These are phyloP conservation scores for Cantharis lateralis DNA, from an alignment of 2,888 invertebrate genomes.

Conservation along the genomic window DNA sequence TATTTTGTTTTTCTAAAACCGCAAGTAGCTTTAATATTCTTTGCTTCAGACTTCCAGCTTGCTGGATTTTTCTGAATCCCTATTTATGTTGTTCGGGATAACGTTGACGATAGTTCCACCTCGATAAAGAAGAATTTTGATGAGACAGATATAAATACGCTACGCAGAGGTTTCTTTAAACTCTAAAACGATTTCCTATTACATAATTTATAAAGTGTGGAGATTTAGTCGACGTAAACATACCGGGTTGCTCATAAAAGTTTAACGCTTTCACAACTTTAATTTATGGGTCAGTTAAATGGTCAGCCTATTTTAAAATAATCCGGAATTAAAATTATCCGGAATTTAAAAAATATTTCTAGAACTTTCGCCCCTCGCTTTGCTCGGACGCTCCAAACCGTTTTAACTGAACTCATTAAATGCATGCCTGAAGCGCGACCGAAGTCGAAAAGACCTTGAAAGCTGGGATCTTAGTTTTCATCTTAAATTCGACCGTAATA, in stretches of 20 bases:
- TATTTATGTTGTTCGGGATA: conserved; percentile 1
- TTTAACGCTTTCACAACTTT: background rate
- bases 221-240: background rate
- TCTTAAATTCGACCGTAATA: too few species aligned
- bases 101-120: background rate
- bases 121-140: background rate
- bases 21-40: background rate
- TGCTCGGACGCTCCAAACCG: too few species aligned
- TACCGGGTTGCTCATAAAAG: background rate
- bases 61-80: background rate
- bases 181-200: background rate
- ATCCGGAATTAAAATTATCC: too few species aligned
- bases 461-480: too few species aligned
- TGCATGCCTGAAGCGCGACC: too few species aligned
- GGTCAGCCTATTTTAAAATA: too few species aligned
- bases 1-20: background rate
- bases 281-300: background rate
- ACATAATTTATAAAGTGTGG: background rate
- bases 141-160: conserved; percentile 1
- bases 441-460: too few species aligned
- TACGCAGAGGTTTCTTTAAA: background rate
- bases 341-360: too few species aligned
- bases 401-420: too few species aligned
- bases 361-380: too few species aligned
- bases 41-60: background rate